These are phyloP conservation scores for Acanthopagrus latus DNA, from an alignment of 2,797 vertebrate genomes.

Conservation along the genomic window DNA sequence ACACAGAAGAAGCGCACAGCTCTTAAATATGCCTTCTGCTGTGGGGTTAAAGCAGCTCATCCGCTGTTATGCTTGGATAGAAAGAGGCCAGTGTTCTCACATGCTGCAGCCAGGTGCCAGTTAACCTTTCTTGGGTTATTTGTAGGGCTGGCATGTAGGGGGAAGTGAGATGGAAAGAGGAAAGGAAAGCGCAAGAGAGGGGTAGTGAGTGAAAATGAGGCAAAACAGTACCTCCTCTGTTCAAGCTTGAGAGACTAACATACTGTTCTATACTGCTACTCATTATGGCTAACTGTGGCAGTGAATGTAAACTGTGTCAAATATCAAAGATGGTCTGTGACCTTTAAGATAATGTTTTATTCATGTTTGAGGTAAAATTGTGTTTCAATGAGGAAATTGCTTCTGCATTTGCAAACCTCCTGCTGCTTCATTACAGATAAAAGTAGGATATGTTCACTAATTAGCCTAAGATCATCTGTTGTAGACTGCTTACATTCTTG, in stretches of 20 bases:
- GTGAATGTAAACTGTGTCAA: slow-evolving; percentile 18
- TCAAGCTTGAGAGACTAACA: slow-evolving; percentile 14
- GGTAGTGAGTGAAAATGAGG: slow-evolving; percentile 36
- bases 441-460: neutral
- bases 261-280: slow-evolving; percentile 7
- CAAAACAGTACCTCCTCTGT: slow-evolving; percentile 57
- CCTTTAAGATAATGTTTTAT: slow-evolving; percentile 3
- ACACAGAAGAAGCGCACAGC: slow-evolving; percentile 27
- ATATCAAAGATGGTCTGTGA: slow-evolving; percentile 8
- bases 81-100: slow-evolving; percentile 73
- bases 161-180: slow-evolving; percentile 31
- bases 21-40: slow-evolving; percentile 44
- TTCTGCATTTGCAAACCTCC: neutral
- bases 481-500: neutral
- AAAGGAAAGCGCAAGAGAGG: slow-evolving; percentile 27
- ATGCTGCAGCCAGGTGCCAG: slow-evolving; percentile 60
- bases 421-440: neutral
- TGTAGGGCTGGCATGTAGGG: slow-evolving; percentile 37
- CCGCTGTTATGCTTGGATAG: slow-evolving; percentile 46
- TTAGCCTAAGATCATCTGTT: neutral
- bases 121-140: slow-evolving; percentile 67
- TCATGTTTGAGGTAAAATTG: neutral
- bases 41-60: slow-evolving; percentile 53
- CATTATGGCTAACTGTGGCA: neutral
- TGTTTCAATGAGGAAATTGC: neutral